phyloP scores from a whole-genome alignment of 1,140 invertebrate species.

The Agraylea sexmaculata region DNA sequence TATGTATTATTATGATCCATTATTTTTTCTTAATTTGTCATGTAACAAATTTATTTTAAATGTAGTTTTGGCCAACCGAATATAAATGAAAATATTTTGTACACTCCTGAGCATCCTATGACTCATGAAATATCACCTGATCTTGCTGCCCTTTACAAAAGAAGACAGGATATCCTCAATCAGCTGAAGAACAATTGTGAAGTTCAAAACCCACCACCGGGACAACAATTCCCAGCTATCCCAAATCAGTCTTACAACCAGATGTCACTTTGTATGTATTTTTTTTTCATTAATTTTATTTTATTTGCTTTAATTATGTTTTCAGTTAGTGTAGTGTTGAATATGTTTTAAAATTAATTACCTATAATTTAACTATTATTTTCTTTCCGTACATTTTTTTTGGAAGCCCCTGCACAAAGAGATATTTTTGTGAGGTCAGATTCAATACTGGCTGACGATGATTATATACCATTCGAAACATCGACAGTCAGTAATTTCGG shows the following conservation, averaged over 20 bases:
- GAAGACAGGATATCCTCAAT: constrained; percentile 53
- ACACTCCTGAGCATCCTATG: too few species aligned
- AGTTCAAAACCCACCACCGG: constrained; percentile 36
- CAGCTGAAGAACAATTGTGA: constrained; percentile 52
- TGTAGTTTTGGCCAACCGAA: background rate
- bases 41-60: background rate
- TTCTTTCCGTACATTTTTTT: background rate
- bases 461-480: constrained; percentile 63
- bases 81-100: background rate
- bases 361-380: background rate
- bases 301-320: background rate
- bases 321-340: background rate
- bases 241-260: constrained; percentile 4
- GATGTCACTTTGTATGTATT: constrained; percentile 9
- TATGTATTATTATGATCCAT: background rate
- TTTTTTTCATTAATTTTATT: background rate
- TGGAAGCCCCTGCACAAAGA: constrained; percentile 20
- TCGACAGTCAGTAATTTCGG: constrained; percentile 64
- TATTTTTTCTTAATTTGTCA: background rate
- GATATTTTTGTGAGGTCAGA: constrained; percentile 49
- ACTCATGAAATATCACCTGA: background rate
- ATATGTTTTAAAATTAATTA: background rate
- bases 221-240: constrained; percentile 26
- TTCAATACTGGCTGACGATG: constrained; percentile 53
- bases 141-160: constrained; percentile 46